Conservation (phyloP, 37 sponge, comb jelly and placozoan genomes). For the Theonella swinhoei region DNA sequence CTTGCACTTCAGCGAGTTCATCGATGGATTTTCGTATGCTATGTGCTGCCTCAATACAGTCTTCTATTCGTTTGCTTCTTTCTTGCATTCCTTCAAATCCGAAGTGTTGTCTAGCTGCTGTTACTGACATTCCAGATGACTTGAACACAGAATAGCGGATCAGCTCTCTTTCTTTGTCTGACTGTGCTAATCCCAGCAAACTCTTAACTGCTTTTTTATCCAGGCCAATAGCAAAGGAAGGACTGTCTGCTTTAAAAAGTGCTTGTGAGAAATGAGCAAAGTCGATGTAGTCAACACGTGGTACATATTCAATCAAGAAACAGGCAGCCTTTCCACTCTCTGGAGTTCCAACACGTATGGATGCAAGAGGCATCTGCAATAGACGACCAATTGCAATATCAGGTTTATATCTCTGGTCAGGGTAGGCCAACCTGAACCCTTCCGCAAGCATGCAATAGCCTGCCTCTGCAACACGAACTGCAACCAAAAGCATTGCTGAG, state of each 20-base stretch:
- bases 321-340: background rate
- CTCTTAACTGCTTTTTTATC: background rate
- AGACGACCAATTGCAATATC: background rate
- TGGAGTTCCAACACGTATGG: background rate
- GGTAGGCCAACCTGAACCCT: background rate
- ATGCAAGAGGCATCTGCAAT: background rate
- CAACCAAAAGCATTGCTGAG: background rate
- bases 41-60: background rate
- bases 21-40: slow-evolving; percentile 2
- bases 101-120: slow-evolving; percentile 3
- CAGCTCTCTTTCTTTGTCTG: slow-evolving; percentile 12
- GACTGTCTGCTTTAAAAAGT: background rate
- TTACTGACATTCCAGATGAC: slow-evolving; percentile 16
- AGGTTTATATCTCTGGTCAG: background rate
- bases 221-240: background rate
- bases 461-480: background rate
- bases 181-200: background rate
- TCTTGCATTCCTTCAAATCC: slow-evolving; percentile 22
- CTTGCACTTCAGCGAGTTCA: background rate
- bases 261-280: background rate
- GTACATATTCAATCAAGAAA: background rate
- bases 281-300: background rate
- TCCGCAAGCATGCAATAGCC: background rate
- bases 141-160: slow-evolving; percentile 1
- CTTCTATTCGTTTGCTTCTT: slow-evolving; percentile 1